Evolutionary conservation across 2,888 invertebrate species (phyloP), one percentile per base, ranked within the genome.

Genomic region (Mimumesa dahlbomi): DNA sequence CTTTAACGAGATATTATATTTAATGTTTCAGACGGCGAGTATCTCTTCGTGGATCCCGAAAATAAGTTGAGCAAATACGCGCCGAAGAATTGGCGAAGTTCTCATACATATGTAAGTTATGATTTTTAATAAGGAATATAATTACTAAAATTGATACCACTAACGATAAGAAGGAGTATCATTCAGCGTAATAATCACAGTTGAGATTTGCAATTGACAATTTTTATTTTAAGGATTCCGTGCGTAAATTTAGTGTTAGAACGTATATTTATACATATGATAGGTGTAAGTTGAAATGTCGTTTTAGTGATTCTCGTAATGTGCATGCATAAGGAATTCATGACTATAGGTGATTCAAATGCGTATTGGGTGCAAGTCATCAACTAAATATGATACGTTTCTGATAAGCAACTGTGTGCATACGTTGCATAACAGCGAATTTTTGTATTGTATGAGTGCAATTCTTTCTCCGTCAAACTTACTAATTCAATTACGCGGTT

Each of bases 61-160:
- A 96, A 95, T 92, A 98, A 98, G 91, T 92, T 98, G 87, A 96
- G 96, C 89, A 98, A 98, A 91, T 97, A 97, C 92, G 97, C 97
- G 85, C 97, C 97, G 87, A 98, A 98, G 91, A 95, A 95, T 90
- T 98, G 98, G 97, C 95, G 97, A 90, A 96, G 96, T 82, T 96
- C 97, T 81, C 96, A 96, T 90, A 95, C 95, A 87, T 95, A 96
- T 92, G 95, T 95, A 91, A 94, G 94, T 92, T n/a, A n/a, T n/a
- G n/a, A n/a, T n/a, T n/a, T n/a, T n/a, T n/a, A n/a, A n/a, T n/a
- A n/a, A n/a, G n/a, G n/a, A n/a, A n/a, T n/a, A n/a, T n/a, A n/a
- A n/a, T n/a, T n/a, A n/a, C n/a, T n/a, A n/a, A n/a, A n/a, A n/a
- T n/a, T n/a, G n/a, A n/a, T n/a, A n/a, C n/a, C n/a, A n/a, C n/a